Percentiles rank a stretch among this genome's conserved stretches.
phyloP scores from a whole-genome alignment of 2,797 vertebrate species.

The Zalophus californianus region DNA sequence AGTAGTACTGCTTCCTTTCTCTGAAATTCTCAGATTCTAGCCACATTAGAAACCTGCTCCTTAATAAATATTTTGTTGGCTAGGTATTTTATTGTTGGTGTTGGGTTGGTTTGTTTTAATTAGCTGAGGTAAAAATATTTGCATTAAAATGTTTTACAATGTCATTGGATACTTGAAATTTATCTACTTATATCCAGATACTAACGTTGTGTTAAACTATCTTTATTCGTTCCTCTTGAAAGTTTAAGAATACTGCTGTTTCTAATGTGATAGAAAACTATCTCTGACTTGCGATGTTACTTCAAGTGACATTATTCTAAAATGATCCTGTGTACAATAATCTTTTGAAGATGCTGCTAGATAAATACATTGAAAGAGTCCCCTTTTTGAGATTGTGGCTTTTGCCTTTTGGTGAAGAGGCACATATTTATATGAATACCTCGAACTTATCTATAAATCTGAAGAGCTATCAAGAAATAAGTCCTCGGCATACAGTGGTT shows the following conservation, averaged over 20 bases:
- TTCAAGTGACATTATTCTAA: conserved; percentile 34
- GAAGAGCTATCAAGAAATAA: neutral
- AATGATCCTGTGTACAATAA: neutral
- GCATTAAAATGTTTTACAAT: conserved; percentile 15
- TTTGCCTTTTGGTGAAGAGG: conserved; percentile 47
- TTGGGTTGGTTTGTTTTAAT: neutral
- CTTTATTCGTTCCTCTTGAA: neutral
- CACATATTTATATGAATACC: neutral
- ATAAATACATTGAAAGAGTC: conserved; percentile 1
- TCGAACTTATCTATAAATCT: conserved; percentile 53
- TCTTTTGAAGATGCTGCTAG: conserved; percentile 36
- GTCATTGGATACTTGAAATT: conserved; percentile 7
- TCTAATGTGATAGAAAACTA: conserved; percentile 51
- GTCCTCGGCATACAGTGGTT: neutral
- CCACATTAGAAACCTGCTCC: neutral
- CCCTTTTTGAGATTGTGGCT: conserved; percentile 30
- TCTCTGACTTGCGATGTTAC: conserved; percentile 37
- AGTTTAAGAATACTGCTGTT: neutral
- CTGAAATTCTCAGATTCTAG: conserved; percentile 5
- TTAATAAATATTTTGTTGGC: neutral
- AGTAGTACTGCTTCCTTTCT: neutral
- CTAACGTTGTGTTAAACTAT: neutral
- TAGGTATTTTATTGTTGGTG: neutral
- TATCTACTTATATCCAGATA: neutral
- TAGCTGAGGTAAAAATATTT: neutral